Base-by-base conservation (phyloP, 2,113 vertebrate genomes). In the Dendropsophus ebraccatus region DNA sequence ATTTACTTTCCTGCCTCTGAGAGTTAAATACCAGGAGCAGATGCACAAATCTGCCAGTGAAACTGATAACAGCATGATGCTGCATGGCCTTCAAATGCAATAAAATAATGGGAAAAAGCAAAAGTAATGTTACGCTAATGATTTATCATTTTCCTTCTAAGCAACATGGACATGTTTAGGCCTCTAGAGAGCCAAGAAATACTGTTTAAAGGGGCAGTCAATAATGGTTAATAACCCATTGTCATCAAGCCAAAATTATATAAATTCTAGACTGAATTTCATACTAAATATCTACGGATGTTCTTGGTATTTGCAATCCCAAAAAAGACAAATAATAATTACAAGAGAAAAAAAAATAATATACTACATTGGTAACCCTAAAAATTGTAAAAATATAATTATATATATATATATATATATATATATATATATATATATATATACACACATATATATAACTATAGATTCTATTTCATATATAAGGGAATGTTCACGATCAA, bases 21-120 rank as follows among this genome's bases (percentile, higher is more conserved):
- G 74, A 90, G 81, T 87, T 74, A 88, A 82, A 78, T 67, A 28
- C 62, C 52, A 85, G 82, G 0, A 8, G 83, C 56, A 86, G 62
- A 87, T 88, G 88, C 2, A 83, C 69, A 16, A 56, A 88, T 73
- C 16, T 88, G 74, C 50, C 9, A 80, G 77, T 16, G 83, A 77
- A 89, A 87, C 25, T 88, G 52, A 86, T 88, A 89, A 86, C 73
- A 87, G 76, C 21, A 76, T 70, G 74, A 70, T 69, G 84, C 84
- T 77, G 75, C 32, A 47, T 70, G 65, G 85, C 78, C 52, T 67
- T 87, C 67, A 69, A 73, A 73, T 80, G 67, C 54, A 87, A 87
- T 73, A 74, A 81, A 81, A 81, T 81, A 74, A 87, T 74, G 69
- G 32, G 50, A 58, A 80, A 30, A 74, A 74, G 58, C 35, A 49